Evolutionary conservation across 2,888 invertebrate genomes (phyloP).

Genomic region (Synergus gifuensis): DNA sequence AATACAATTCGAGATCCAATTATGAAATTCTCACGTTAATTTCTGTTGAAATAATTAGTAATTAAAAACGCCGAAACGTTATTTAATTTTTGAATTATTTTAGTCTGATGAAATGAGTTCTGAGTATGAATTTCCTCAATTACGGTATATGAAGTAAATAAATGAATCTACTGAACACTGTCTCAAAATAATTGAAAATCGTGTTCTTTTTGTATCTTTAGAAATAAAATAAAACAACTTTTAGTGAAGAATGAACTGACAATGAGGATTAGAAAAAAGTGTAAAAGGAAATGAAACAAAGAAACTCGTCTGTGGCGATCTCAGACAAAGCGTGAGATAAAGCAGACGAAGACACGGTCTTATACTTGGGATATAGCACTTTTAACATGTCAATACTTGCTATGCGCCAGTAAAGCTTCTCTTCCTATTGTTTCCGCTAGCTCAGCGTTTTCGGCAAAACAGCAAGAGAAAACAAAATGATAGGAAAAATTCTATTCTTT

Average conservation of each 20-base stretch:
- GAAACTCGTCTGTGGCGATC: conserved; percentile 19
- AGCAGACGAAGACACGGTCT: background rate
- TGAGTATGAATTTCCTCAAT: background rate
- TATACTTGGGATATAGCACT: conserved; percentile 42
- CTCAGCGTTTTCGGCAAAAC: conserved; percentile 19
- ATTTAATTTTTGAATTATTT: too few species aligned
- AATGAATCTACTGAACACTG: too few species aligned
- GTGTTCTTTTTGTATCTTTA: background rate
- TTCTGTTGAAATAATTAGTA: background rate
- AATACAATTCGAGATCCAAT: background rate
- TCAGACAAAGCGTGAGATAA: conserved; percentile 45
- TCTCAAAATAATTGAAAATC: background rate
- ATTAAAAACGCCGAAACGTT: background rate
- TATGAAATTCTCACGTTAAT: background rate
- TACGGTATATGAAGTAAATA: background rate
- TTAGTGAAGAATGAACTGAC: conserved; percentile 37
- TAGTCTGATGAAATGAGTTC: background rate
- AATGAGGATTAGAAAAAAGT: conserved; percentile 44
- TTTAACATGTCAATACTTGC: conserved; percentile 52
- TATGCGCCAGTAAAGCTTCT: conserved; percentile 35
- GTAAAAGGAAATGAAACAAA: conserved; percentile 27
- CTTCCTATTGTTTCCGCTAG: conserved; percentile 31
- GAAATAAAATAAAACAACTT: background rate
- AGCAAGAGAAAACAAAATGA: background rate
- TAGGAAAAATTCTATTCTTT: background rate